These are phyloP conservation scores for Heliconius eleuchia DNA, from an alignment of 1,140 invertebrate species.

Conservation along the genomic window DNA sequence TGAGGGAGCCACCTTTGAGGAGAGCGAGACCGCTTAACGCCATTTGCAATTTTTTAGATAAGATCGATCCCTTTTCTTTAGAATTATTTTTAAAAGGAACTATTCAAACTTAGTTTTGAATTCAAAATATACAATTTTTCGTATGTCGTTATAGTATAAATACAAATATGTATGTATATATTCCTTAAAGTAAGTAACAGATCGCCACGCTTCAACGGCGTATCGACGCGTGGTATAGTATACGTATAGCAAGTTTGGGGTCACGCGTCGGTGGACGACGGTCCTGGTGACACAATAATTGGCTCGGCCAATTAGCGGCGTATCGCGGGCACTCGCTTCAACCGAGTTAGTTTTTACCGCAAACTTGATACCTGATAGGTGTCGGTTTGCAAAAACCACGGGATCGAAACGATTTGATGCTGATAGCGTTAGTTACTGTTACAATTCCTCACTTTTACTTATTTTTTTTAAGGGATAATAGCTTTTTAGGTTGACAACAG, in stretches of 20 bases:
- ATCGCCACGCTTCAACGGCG: constrained; percentile 5
- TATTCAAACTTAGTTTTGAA: no score
- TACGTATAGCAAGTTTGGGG: constrained; percentile 18
- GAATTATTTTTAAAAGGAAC: no score
- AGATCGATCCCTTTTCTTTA: no score
- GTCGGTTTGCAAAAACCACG: constrained; percentile 32
- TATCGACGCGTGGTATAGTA: constrained; percentile 21
- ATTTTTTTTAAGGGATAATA: neutral
- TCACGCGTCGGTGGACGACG: constrained; percentile 26
- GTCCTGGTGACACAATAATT: constrained; percentile 50
- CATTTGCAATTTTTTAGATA: no score
- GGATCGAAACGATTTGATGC: constrained; percentile 30
- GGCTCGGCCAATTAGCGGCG: constrained; percentile 49
- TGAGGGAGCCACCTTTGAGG: neutral
- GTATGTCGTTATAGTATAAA: neutral
- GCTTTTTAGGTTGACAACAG: no score
- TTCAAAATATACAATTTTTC: neutral
- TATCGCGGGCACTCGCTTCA: constrained; percentile 44
- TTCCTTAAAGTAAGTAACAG: constrained; percentile 3
- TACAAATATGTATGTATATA: neutral
- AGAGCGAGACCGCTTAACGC: neutral
- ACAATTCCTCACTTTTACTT: neutral
- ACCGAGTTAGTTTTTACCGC: constrained; percentile 51
- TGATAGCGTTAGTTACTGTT: constrained; percentile 23
- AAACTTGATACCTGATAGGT: constrained; percentile 44